Evolutionary conservation across 2,888 invertebrate species (phyloP), one percentile per base, ranked within the genome.

Genomic region (Thymelicus acteon): DNA sequence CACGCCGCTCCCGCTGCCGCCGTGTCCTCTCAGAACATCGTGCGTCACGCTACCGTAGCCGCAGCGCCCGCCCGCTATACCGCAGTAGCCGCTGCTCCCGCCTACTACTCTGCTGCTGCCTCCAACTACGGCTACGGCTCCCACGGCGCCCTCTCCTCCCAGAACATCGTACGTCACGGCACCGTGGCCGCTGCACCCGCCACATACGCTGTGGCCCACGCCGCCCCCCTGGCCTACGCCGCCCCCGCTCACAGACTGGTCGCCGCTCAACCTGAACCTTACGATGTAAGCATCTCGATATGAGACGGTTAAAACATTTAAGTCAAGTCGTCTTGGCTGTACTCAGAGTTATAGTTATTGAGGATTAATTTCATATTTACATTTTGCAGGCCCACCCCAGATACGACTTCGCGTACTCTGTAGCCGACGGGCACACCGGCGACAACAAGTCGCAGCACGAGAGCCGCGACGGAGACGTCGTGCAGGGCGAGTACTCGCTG

Each of bases 371-470:
- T 60, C 0, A 62, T 57, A 7, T 49, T 71, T 68, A 6, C 19
- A 15, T 49, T 48, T 63, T 72, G 0, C 69, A 94, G 93, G 87
- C 89, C 8, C 91, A 92, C 78, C 93, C 94, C 52, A 92, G 93
- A 76, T 95, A 95, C 83, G 89, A 92, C 66, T 94, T 93, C 83
- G 89, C 90, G 70, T 94, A 94, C 80, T 90, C 93, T 7, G 94
- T 93, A 6, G 87, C 93, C 72, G 95, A 94, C 75, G 86, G 87
- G 13, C 93, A 94, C 77, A 94, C 95, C 68, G 95, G 94, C 10
- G 95, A 95, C 85, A 89, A 91, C 81, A 95, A 95, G 85, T 92
- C 90, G 76, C 95, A 95, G 81, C 87, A 91, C 72, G 95, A 95
- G 85, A 80, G 87, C 75, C 89, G 92, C 70, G 92, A 94, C 82